Conservation (phyloP, 2,113 vertebrate genomes). For the Globicephala melas region DNA sequence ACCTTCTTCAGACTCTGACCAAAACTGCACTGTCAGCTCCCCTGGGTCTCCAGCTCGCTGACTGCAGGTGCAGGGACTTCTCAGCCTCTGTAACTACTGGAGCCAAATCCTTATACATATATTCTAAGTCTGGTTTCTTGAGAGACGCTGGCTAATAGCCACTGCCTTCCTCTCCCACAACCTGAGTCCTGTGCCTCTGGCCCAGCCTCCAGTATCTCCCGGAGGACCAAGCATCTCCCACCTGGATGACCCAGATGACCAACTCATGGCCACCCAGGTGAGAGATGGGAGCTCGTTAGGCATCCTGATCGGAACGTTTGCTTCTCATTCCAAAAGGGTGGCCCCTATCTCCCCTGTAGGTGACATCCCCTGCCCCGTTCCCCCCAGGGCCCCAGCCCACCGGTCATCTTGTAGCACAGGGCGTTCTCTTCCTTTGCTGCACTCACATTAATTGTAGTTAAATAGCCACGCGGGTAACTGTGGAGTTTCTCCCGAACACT, state of each 20-base stretch:
- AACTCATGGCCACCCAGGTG: neutral
- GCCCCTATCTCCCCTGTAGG: no score
- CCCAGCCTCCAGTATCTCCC: neutral
- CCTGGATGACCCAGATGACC: fast-evolving
- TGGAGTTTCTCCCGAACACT: neutral
- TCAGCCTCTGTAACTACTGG: neutral
- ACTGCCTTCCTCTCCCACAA: no score
- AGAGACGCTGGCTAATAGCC: fast-evolving
- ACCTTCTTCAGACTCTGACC: neutral
- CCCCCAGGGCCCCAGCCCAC: neutral
- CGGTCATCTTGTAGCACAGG: no score
- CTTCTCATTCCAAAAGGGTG: neutral
- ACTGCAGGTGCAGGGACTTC: neutral
- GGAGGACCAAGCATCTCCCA: neutral
- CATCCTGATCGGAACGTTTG: neutral
- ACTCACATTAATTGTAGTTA: no score
- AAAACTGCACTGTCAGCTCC: neutral
- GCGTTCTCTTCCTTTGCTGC: fast-evolving
- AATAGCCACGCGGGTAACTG: fast-evolving
- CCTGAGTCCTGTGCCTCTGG: neutral
- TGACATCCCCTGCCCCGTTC: no score
- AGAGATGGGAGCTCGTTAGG: neutral
- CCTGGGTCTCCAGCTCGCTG: no score
- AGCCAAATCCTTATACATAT: neutral
- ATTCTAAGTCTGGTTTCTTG: neutral